Evolutionary conservation across 2,888 invertebrate species (phyloP), one percentile per base, ranked within the genome.

Genomic region (Catocala nupta): DNA sequence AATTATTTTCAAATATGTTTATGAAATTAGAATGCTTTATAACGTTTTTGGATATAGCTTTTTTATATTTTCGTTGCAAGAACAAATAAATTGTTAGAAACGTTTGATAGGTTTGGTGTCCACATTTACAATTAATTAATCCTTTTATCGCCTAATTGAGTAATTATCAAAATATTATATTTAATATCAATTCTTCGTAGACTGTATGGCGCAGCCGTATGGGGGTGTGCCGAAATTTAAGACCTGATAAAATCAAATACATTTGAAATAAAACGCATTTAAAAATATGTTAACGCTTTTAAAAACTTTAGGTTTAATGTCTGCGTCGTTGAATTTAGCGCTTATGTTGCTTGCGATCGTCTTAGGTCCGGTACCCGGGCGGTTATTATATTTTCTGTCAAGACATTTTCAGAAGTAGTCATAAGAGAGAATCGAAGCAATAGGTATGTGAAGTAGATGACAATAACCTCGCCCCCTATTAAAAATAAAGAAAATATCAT

Each of bases 111-210:
- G 13, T 45, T 58, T 58, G 45, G 36, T 36, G 45, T 36, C 16
- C 16, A 13, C 5, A 13, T 36, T 45, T 45, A 36, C 51, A 39
- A 52, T 36, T 58, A 52, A 51, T 13, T 58, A 58, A 58, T 58
- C 58, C 52, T 51, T 51, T 58, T 58, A 58, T 58, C 58, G 10
- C n/a, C 51, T 57, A 57, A 57, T 58, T 58, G 58, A 9, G 10
- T 52, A 58, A 58, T 58, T 58, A 58, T 58, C 44, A 45, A 42
- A 45, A 58, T 44, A 56, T 56, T 25, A 11, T 33, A 6, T 42
- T 13, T 50, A 13, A 52, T 58, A 58, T 58, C 58, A 16, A 52
- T 52, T 58, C 16, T 45, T 45, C 13, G 52, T 52, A 58, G 58
- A 52, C 45, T 16, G 44, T 51, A 36, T 51, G 58, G 45, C 52